Evolutionary conservation across 2,888 invertebrate species (phyloP).

Genomic region (Tipula lateralis): DNA sequence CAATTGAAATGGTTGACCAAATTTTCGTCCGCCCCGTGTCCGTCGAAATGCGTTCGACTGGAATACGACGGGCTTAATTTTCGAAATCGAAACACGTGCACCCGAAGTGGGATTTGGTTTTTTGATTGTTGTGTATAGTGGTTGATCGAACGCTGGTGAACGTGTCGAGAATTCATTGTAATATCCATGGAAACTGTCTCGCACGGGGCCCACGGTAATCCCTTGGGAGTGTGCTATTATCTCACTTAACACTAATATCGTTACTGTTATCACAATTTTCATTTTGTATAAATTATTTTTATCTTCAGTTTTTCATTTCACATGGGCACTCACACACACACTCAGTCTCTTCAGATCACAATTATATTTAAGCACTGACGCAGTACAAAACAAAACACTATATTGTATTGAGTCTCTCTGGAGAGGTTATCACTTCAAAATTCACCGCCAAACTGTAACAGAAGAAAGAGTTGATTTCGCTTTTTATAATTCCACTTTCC

Average conservation of each 20-base stretch:
- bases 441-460: conserved; percentile 28
- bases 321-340: not conserved
- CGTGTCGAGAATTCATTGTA: not conserved
- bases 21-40: not conserved
- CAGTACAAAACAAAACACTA: not conserved
- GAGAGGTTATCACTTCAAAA: not conserved
- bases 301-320: not conserved
- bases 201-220: not conserved
- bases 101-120: not conserved
- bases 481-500: conserved; percentile 28
- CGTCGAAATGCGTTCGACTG: not conserved
- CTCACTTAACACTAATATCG: not conserved
- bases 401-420: not conserved
- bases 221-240: not conserved
- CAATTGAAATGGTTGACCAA: conserved; percentile 29
- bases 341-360: not conserved
- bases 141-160: not conserved
- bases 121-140: not conserved
- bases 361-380: not conserved
- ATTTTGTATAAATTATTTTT: not conserved
- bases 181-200: not conserved
- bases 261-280: not conserved
- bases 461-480: conserved; percentile 29
- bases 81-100: not conserved
- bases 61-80: not conserved